Percentiles rank a stretch among this genome's conserved stretches.
Conservation (phyloP, 2,888 invertebrate species). For the Ommatoiulus sabulosus region DNA sequence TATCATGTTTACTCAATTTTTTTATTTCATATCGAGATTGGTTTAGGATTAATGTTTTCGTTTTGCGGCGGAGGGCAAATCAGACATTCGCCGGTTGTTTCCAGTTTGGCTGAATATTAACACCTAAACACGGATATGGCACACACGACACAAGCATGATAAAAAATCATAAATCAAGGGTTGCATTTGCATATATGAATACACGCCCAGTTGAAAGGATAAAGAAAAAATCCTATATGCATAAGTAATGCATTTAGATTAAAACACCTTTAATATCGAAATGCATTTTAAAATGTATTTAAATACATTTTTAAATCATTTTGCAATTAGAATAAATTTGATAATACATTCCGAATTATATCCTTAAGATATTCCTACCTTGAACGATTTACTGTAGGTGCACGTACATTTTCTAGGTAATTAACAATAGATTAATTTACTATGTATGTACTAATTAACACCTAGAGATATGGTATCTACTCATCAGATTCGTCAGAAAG, state of each 20-base stretch:
- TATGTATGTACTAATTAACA: no score
- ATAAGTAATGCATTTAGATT: neutral
- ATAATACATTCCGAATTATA: no score
- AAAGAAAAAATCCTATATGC: neutral
- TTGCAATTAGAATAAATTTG: no score
- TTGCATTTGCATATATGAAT: neutral
- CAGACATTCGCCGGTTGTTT: conserved; percentile 4
- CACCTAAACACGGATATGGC: conserved; percentile 1
- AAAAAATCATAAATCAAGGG: neutral
- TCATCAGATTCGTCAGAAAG: no score
- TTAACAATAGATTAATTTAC: no score
- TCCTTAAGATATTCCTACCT: no score
- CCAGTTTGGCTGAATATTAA: conserved; percentile 22
- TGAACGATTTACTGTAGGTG: no score
- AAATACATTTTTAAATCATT: neutral
- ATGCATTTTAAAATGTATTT: no score
- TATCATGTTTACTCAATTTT: neutral
- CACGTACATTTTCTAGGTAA: no score
- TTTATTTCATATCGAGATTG: neutral
- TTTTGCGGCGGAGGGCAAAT: conserved; percentile 8
- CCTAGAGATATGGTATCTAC: no score
- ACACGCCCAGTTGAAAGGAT: neutral
- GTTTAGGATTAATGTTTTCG: neutral
- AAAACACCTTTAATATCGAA: neutral
- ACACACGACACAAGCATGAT: neutral